Base-by-base conservation (phyloP, 2,797 vertebrate species). In the Cryptoblepharus egeriae region DNA sequence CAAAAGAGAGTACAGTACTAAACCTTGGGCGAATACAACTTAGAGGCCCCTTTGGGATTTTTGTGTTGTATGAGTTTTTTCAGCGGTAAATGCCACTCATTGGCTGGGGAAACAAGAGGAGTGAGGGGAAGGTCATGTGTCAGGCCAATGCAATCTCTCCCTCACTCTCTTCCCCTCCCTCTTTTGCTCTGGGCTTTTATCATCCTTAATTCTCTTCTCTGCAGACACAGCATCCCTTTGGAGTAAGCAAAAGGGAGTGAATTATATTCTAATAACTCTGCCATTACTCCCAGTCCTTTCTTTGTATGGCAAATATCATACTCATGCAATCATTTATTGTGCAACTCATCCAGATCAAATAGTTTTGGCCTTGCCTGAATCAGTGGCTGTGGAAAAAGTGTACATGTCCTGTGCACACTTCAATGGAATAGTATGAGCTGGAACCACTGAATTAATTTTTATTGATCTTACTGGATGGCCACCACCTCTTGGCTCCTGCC, bases 81-180 rank as follows among this genome's bases (percentile, higher is more conserved):
- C n/a, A 37, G 82, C 70, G 89, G 70, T 83, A 90, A 74, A 65
- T 63, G 42, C 2, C 64, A 81, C 24, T 42, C 76, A 83, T 70
- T 55, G 88, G n/a, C 80, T 45, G 5, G 45, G 77, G 71, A 55
- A 88, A 81, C 37, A 79, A 82, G 61, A 26, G 42, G 45, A 87
- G 57, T 49, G 16, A 4, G 10, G 32, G 55, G 72, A 77, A 84
- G 35, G 81, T 80, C 80, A 32, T 55, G 49, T 26, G n/a, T 45
- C 30, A 32, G 28, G 22, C 65, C 57, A 64, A 60, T 71, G 26
- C 28, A 86, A n/a, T 74, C 55, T 81, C 55, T 73, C 63, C 12
- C n/a, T 78, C 45, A 24, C 11, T 52, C 12, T 35, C 55, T 57
- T 57, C 68, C n/a, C 18, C 57, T 65, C 74, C 0, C 80, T 69